phyloP scores from a whole-genome alignment of 2,797 vertebrate species.

The Clarias pachynema region DNA sequence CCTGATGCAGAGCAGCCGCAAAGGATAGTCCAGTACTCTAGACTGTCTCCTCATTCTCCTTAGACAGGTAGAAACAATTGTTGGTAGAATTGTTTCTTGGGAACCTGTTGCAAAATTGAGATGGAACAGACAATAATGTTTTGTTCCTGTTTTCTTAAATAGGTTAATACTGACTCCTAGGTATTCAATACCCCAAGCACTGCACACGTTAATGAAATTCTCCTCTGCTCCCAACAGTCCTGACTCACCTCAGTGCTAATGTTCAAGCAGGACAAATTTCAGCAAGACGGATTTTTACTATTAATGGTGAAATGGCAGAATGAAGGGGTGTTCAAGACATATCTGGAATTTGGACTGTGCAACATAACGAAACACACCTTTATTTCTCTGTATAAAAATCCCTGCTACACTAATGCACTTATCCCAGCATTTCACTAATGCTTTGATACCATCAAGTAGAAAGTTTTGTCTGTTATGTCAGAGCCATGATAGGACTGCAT shows the following conservation, averaged over 20 bases:
- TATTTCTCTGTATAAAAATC: too few species aligned
- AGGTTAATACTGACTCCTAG: not conserved
- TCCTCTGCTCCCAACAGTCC: not conserved
- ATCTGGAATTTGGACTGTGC: too few species aligned
- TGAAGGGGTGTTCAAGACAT: not conserved
- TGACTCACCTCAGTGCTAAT: not conserved
- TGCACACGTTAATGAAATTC: not conserved
- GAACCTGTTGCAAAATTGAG: not conserved
- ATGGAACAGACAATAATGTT: not conserved
- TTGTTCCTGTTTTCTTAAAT: not conserved
- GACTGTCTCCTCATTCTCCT: slow-evolving; percentile 19
- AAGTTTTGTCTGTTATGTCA: too few species aligned
- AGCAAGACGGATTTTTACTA: not conserved
- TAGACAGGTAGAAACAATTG: not conserved
- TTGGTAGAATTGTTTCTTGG: not conserved
- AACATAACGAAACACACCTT: too few species aligned
- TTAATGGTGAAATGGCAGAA: not conserved
- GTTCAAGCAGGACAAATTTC: not conserved
- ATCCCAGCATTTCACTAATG: too few species aligned
- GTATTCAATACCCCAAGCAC: not conserved
- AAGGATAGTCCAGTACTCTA: slow-evolving; percentile 34
- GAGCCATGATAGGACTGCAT: too few species aligned
- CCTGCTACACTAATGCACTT: too few species aligned
- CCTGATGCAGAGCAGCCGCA: slow-evolving; percentile 64
- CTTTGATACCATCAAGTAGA: too few species aligned